A percentile compares a stretch with the other conserved stretches of the same genome.
These are phyloP conservation scores for Anticlea derivata DNA, from an alignment of 2,888 invertebrate species.

Conservation along the genomic window DNA sequence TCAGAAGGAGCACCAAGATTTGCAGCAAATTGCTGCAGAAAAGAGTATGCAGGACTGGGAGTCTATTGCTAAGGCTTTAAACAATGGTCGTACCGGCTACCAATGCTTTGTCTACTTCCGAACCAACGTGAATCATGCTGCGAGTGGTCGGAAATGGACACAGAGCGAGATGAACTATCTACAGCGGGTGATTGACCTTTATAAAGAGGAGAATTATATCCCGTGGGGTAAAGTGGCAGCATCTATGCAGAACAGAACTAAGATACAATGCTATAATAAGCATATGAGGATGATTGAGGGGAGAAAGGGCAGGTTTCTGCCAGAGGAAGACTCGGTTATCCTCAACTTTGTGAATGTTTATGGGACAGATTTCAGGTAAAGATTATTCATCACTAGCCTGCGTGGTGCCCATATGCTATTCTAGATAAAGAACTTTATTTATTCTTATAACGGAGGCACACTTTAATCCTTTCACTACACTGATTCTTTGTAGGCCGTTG, in stretches of 20 bases:
- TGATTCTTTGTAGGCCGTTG: too few species aligned
- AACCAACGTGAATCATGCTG: constrained; percentile 67
- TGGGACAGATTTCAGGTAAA: constrained; percentile 69
- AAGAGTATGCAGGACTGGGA: constrained; percentile 87
- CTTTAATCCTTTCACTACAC: too few species aligned
- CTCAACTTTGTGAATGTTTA: constrained; percentile 85
- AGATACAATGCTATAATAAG: constrained; percentile 86
- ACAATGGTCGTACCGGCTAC: constrained; percentile 85
- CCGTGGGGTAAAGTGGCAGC: constrained; percentile 89
- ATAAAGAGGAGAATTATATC: constrained; percentile 86
- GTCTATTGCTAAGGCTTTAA: constrained; percentile 81
- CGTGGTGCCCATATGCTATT: too few species aligned
- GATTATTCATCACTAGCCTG: too few species aligned
- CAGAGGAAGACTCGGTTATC: constrained; percentile 87
- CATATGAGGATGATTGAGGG: constrained; percentile 66
- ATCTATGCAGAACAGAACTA: constrained; percentile 85
- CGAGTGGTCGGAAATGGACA: constrained; percentile 83
- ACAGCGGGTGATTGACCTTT: constrained; percentile 84
- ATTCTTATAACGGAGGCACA: too few species aligned
- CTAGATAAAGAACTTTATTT: too few species aligned
- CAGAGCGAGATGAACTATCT: constrained; percentile 87
- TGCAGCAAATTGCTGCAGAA: constrained; percentile 53
- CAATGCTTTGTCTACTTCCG: constrained; percentile 88
- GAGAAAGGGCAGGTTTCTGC: constrained; percentile 85
- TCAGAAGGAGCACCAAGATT: constrained; percentile 51